Evolutionary conservation across 2,113 vertebrate genomes (phyloP).

Genomic region (Myiopsitta monachus): DNA sequence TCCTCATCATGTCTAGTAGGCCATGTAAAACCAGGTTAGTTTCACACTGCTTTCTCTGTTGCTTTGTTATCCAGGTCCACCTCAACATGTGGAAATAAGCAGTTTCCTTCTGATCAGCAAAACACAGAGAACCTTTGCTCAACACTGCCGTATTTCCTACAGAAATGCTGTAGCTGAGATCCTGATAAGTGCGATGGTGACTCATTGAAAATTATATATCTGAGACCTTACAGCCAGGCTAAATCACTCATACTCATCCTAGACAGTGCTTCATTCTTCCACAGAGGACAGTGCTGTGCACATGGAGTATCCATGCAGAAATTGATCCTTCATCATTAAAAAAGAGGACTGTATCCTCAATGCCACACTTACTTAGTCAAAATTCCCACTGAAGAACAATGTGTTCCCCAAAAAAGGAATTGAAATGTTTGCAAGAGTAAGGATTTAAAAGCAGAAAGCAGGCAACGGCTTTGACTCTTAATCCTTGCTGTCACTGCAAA

Average conservation of each 20-base stretch:
- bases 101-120: slow-evolving; percentile 14
- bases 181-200: not conserved
- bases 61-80: slow-evolving; percentile 19
- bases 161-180: not conserved
- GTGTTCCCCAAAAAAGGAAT: not conserved
- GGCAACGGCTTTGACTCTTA: not conserved
- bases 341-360: not conserved
- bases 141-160: not conserved
- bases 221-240: not conserved
- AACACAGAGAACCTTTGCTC: slow-evolving; percentile 1
- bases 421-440: not conserved
- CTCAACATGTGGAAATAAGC: not conserved
- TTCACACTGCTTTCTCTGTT: slow-evolving; percentile 75
- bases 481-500: not conserved
- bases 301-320: not conserved
- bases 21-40: slow-evolving; percentile 83
- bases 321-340: not conserved
- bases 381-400: not conserved
- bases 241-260: not conserved
- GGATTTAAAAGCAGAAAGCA: not conserved
- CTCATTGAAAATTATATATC: not conserved
- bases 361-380: not conserved
- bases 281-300: not conserved
- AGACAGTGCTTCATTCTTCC: not conserved
- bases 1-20: slow-evolving; percentile 71